Evolutionary conservation across 1,140 invertebrate genomes (phyloP).

Genomic region (Atta texana): DNA sequence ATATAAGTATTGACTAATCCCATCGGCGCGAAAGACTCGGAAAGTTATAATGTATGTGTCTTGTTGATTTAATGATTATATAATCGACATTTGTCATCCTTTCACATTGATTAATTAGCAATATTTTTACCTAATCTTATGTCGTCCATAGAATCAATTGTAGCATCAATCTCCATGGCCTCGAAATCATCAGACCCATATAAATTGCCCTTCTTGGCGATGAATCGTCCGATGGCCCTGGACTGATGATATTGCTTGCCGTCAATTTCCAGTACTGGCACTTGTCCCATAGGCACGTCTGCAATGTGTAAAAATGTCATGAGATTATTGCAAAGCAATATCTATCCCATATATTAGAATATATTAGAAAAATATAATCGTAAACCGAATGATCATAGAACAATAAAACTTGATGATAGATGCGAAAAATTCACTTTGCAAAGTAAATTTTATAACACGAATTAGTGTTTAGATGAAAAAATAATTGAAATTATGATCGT

Average conservation of each 20-base stretch:
- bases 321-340: neutral
- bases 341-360: neutral
- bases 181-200: constrained; percentile 88
- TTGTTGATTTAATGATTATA: neutral
- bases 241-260: constrained; percentile 90
- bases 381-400: neutral
- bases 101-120: neutral
- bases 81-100: constrained; percentile 34
- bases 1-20: neutral
- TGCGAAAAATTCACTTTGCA: neutral
- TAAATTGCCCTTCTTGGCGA: constrained; percentile 89
- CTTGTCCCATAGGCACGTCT: constrained; percentile 90
- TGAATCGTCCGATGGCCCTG: constrained; percentile 89
- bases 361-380: neutral
- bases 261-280: constrained; percentile 91
- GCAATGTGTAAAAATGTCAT: constrained; percentile 66
- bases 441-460: too few species aligned
- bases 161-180: constrained; percentile 88
- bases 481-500: neutral
- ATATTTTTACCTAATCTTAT: constrained; percentile 84
- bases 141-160: constrained; percentile 88
- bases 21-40: neutral
- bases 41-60: neutral
- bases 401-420: neutral
- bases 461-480: neutral